Evolutionary conservation across 2,888 invertebrate species (phyloP).

Genomic region (Amaurobius ferox): DNA sequence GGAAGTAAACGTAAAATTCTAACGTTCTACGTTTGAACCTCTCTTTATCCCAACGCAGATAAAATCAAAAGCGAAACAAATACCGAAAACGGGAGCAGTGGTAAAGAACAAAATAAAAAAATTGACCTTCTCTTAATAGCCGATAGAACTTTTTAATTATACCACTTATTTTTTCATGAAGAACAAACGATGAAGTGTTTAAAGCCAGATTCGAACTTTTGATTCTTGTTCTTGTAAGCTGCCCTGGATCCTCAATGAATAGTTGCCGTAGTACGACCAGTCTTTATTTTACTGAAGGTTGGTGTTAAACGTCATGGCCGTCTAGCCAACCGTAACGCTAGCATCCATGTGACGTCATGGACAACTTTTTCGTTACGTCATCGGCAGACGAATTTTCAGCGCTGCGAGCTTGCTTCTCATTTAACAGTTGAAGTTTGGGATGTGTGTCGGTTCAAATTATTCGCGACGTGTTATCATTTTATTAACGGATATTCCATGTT

Average conservation of each 20-base stretch:
- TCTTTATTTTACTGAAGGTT: constrained; percentile 49
- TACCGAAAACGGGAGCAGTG: not conserved
- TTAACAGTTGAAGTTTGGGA: constrained; percentile 10
- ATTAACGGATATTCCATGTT: no score
- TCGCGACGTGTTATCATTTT: no score
- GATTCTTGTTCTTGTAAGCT: not conserved
- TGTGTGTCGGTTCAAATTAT: not conserved
- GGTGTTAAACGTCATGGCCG: constrained; percentile 70
- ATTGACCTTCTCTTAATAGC: constrained; percentile 23
- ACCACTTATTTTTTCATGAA: constrained; percentile 14
- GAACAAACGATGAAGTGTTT: constrained; percentile 40
- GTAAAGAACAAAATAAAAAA: constrained; percentile 12
- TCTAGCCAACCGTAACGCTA: constrained; percentile 69
- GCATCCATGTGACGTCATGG: constrained; percentile 65
- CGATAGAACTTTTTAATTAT: constrained; percentile 44
- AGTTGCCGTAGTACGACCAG: constrained; percentile 32
- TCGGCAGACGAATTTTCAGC: constrained; percentile 49
- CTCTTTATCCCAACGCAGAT: not conserved
- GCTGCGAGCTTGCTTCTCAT: constrained; percentile 23
- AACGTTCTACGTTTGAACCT: no score
- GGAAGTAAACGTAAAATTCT: no score
- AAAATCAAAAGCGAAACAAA: constrained; percentile 18
- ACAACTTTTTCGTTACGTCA: constrained; percentile 51
- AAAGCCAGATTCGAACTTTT: constrained; percentile 41
- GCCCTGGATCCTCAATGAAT: constrained; percentile 52